phyloP scores from a whole-genome alignment of 2,888 invertebrate genomes.

The Chrysodeixis includens region DNA sequence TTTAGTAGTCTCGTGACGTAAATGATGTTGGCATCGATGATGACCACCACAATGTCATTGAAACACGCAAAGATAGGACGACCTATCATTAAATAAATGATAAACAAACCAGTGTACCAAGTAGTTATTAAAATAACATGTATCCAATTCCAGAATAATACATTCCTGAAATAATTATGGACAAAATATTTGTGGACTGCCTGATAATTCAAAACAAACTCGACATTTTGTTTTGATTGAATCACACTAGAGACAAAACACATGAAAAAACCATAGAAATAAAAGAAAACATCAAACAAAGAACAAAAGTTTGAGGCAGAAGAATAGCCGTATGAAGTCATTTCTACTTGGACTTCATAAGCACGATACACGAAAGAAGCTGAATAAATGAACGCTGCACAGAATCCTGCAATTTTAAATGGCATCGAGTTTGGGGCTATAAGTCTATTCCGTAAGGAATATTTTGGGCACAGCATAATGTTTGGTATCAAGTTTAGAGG shows the following conservation, averaged over 20 bases:
- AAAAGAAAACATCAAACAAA: neutral
- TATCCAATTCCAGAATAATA: neutral
- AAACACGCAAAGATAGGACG: neutral
- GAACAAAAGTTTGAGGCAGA: neutral
- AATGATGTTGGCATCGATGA: conserved; percentile 31
- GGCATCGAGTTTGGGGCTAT: neutral
- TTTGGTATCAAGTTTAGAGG: conserved; percentile 7
- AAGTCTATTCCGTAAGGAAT: neutral
- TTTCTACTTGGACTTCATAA: neutral
- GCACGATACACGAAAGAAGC: neutral
- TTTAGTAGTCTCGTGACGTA: conserved; percentile 27
- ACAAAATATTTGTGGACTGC: conserved; percentile 10
- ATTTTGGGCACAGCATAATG: neutral
- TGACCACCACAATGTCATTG: conserved; percentile 5
- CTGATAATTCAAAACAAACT: conserved; percentile 20
- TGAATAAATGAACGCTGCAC: neutral
- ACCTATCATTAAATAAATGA: neutral
- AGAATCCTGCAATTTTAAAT: neutral
- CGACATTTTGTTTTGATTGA: neutral
- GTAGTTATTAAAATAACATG: neutral
- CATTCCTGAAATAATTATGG: neutral
- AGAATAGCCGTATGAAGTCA: no score
- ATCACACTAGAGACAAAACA: neutral
- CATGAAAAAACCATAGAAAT: conserved; percentile 1
- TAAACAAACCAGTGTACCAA: neutral